phyloP scores from a whole-genome alignment of 1,140 invertebrate genomes.

The Eciton burchellii region DNA sequence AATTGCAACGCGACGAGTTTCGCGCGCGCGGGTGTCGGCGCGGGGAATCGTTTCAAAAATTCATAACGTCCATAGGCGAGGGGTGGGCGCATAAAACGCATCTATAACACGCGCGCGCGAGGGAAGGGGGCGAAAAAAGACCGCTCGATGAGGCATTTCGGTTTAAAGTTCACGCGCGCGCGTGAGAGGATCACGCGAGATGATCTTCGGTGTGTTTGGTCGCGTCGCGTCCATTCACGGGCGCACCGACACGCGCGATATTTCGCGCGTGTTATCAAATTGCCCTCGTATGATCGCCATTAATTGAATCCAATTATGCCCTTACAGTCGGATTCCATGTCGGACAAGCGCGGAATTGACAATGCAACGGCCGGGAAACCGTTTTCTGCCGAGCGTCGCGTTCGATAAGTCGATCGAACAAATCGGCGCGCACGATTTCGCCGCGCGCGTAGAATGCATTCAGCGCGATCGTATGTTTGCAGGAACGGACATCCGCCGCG shows the following conservation, averaged over 20 bases:
- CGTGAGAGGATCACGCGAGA: constrained; percentile 49
- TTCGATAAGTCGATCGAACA: background rate
- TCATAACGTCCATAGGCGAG: constrained; percentile 42
- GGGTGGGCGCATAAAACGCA: no score
- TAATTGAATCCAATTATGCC: constrained; percentile 36
- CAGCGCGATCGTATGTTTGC: no score
- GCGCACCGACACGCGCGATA: background rate
- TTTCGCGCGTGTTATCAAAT: constrained; percentile 31
- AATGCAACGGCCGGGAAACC: constrained; percentile 17
- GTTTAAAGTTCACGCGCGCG: constrained; percentile 36
- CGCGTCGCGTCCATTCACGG: background rate
- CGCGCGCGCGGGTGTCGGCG: constrained; percentile 49
- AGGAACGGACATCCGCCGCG: no score
- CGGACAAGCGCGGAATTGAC: background rate
- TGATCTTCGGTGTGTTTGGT: constrained; percentile 49
- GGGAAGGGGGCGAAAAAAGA: no score
- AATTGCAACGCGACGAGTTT: constrained; percentile 65
- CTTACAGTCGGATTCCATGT: background rate
- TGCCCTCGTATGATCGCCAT: constrained; percentile 5
- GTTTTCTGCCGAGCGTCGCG: background rate
- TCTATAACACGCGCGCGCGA: constrained; percentile 6
- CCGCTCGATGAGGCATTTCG: background rate
- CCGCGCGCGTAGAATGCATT: no score
- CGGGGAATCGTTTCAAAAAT: constrained; percentile 54
- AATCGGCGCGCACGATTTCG: no score